Conservation (phyloP, 2,797 vertebrate species). For the Hydrophis major region DNA sequence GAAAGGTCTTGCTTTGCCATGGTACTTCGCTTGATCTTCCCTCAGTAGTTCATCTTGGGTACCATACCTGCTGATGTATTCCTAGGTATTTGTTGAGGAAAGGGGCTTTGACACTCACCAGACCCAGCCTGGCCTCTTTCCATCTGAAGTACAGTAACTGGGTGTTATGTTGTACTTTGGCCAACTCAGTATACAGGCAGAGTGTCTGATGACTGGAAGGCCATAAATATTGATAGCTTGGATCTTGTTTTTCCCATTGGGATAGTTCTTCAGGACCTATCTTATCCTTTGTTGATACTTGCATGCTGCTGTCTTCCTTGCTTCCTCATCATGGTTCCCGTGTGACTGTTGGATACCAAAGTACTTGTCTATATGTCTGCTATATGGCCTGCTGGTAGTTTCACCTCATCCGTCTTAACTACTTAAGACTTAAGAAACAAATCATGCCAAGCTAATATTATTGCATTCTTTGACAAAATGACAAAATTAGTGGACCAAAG, state of each 20-base stretch:
- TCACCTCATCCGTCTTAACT: neutral
- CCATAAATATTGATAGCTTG: neutral
- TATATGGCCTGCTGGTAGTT: neutral
- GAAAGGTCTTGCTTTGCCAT: neutral
- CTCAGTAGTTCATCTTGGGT: neutral
- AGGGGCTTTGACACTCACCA: neutral
- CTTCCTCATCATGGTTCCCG: neutral
- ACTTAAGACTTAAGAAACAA: neutral
- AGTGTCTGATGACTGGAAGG: neutral
- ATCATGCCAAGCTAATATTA: no score
- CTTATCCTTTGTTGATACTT: neutral
- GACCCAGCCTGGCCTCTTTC: neutral
- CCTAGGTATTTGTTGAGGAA: neutral
- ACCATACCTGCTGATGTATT: neutral
- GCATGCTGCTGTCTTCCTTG: neutral
- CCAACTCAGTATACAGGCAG: neutral
- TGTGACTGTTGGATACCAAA: neutral
- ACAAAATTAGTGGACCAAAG: no score
- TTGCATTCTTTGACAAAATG: no score
- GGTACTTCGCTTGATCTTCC: neutral
- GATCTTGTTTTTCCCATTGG: neutral
- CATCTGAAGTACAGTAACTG: neutral
- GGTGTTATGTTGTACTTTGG: neutral
- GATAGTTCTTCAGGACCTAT: neutral
- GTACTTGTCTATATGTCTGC: neutral